Evolutionary conservation across 2,888 invertebrate genomes (phyloP), one percentile per base, ranked within the genome.

Genomic region (Hyles lineata): DNA sequence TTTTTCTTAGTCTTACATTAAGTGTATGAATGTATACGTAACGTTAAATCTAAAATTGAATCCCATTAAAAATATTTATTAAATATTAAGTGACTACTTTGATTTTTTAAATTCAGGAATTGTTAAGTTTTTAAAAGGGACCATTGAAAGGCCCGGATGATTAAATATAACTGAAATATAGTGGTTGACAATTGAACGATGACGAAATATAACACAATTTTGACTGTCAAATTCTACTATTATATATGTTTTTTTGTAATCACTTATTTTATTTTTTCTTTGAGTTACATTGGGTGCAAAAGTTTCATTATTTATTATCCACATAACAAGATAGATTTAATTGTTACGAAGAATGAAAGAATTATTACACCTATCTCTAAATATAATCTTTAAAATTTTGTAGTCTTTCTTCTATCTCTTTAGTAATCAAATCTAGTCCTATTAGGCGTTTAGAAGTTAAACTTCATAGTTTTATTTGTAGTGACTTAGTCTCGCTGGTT

Each of bases 1-100:
- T 76, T 92, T 84, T 82, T 88, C 74, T 79, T 90, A 77, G 76
- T 87, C 78, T 76, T 88, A 83, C 83, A 85, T 74, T 85, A 86
- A 78, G 35, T 77, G 67, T 72, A 21, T 73, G 73, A 70, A 76
- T 74, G 78, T 75, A 71, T 72, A 73, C 76, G 71, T 75, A 77
- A 76, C 29, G 43, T 71, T 29, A n/a, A 62, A 52, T 21, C n/a
- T 59, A n/a, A 15, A 43, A 15, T 35, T 43, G 15, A 11, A 43
- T 15, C 1, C 43, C 43, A 43, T 11, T 15, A 25, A 29, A 25
- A 23, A 8, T 23, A 29, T 21, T 25, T 29, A 25, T 15, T 29
- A n/a, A 19, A 32, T 58, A 21, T 58, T 3, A 29, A 52, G 15
- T 58, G 52, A 8, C 11, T 25, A 25, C 50, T 25, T 71, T 43